phyloP scores from a whole-genome alignment of 2,797 vertebrate species.

The Australoheros facetus region DNA sequence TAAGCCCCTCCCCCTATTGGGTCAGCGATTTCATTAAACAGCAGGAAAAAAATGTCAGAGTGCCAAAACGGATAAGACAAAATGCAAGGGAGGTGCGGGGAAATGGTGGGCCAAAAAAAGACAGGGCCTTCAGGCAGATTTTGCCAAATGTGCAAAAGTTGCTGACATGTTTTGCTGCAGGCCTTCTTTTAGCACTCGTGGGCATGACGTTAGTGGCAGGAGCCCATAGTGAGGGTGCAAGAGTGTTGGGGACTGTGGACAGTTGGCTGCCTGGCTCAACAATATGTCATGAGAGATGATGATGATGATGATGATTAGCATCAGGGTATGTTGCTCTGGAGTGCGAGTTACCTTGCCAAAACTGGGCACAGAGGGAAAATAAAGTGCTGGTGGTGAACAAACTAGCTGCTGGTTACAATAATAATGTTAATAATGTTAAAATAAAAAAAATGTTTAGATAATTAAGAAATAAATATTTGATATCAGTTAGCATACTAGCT shows the following conservation, averaged over 20 bases:
- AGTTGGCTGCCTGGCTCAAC: neutral
- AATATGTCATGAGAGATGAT: neutral
- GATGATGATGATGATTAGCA: neutral
- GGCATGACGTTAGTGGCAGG: neutral
- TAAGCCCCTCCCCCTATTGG: neutral
- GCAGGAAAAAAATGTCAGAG: neutral
- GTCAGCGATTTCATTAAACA: neutral
- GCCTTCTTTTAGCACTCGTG: neutral
- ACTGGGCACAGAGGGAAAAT: neutral
- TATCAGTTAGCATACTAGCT: neutral
- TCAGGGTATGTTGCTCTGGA: neutral
- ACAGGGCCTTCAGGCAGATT: neutral
- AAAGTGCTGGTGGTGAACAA: neutral
- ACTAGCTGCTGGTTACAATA: neutral
- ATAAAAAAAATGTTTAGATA: neutral
- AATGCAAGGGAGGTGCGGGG: neutral
- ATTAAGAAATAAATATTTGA: neutral
- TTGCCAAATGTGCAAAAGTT: neutral
- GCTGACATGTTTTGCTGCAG: neutral
- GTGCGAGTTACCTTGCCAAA: neutral
- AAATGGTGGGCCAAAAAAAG: neutral
- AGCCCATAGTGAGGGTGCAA: neutral
- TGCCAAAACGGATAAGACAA: neutral
- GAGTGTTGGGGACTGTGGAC: neutral
- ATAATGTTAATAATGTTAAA: neutral